Conservation (phyloP, 1,140 invertebrate genomes). For the Hydropsyche tenuis region DNA sequence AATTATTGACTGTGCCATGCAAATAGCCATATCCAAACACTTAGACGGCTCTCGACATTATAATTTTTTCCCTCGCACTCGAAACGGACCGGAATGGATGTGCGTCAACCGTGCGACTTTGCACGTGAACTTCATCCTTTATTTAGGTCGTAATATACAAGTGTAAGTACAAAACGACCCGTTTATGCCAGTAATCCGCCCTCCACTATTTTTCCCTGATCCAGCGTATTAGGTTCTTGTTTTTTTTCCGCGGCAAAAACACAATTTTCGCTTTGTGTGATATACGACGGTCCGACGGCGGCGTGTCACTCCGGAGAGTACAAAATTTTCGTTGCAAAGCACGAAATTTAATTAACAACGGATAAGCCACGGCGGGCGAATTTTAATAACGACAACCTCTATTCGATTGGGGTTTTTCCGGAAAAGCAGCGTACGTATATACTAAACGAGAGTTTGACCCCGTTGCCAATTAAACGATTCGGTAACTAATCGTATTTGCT, state of each 20-base stretch:
- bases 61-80: too few relatives aligned
- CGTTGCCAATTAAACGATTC: background rate
- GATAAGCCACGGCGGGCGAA: slow-evolving; percentile 18
- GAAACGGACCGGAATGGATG: too few relatives aligned
- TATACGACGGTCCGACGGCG: slow-evolving; percentile 14
- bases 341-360: slow-evolving; percentile 37
- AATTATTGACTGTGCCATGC: too few relatives aligned
- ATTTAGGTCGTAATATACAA: too few relatives aligned
- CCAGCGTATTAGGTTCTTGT: background rate
- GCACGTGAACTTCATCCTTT: too few relatives aligned
- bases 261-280: slow-evolving; percentile 11
- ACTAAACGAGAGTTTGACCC: background rate
- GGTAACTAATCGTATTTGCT: too few relatives aligned
- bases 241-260: background rate
- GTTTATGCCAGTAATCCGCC: slow-evolving; percentile 1
- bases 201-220: slow-evolving; percentile 15
- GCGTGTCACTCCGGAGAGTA: slow-evolving; percentile 31
- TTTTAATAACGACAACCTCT: slow-evolving; percentile 32
- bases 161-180: background rate
- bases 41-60: too few relatives aligned
- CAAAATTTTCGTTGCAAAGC: slow-evolving; percentile 19
- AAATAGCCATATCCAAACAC: too few relatives aligned
- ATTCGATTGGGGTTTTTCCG: background rate
- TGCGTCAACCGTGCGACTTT: too few relatives aligned
- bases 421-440: background rate